Percentiles rank a stretch among this genome's conserved stretches.
Evolutionary conservation across 2,113 vertebrate species (phyloP).

Genomic region (Arenaria interpres): DNA sequence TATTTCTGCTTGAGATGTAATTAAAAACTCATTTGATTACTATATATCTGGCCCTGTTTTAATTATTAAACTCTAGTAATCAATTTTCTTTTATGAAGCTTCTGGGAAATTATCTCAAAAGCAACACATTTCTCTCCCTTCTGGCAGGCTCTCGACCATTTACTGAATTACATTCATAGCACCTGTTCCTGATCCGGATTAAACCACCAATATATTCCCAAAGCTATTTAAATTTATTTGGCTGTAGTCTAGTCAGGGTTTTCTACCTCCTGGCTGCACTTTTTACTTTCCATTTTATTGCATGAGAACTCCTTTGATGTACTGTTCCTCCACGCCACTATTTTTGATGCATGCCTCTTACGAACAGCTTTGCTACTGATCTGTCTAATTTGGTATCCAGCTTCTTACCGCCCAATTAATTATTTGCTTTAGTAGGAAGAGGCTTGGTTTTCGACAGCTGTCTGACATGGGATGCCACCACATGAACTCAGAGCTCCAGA

Average conservation of each 20-base stretch:
- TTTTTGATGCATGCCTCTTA: slow-evolving; percentile 1
- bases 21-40: slow-evolving; percentile 85
- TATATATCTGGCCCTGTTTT: slow-evolving; percentile 80
- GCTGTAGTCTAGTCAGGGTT: slow-evolving; percentile 57
- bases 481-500: not conserved
- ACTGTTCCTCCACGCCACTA: not conserved
- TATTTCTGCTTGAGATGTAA: slow-evolving; percentile 80
- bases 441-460: not conserved
- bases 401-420: not conserved
- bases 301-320: not conserved
- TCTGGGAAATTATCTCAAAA: slow-evolving; percentile 87
- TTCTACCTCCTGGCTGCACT: slow-evolving; percentile 45
- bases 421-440: not conserved
- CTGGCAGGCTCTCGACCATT: slow-evolving; percentile 77
- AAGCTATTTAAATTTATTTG: slow-evolving; percentile 74
- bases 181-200: slow-evolving; percentile 79
- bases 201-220: slow-evolving; percentile 75
- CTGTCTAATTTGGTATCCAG: not conserved
- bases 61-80: slow-evolving; percentile 81
- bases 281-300: slow-evolving; percentile 45
- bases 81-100: slow-evolving; percentile 85
- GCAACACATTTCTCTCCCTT: slow-evolving; percentile 79
- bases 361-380: not conserved
- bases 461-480: not conserved
- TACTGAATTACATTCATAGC: slow-evolving; percentile 78